phyloP scores from a whole-genome alignment of 2,888 invertebrate genomes.

The Drosophila melanosoma region DNA sequence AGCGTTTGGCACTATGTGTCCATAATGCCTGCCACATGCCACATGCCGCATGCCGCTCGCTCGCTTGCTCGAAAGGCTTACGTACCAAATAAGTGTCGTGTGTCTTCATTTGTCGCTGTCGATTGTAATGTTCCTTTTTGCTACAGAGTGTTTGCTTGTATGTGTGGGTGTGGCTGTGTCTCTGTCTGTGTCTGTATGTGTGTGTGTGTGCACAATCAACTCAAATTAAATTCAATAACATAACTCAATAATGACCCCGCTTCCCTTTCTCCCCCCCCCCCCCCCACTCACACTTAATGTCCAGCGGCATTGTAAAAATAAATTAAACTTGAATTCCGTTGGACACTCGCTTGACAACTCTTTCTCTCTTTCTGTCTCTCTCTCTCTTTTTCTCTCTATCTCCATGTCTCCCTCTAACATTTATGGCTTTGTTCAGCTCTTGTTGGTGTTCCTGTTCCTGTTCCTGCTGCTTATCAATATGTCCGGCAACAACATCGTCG shows the following conservation, averaged over 20 bases:
- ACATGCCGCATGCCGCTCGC: conserved; percentile 25
- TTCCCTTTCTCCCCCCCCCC: conserved; percentile 7
- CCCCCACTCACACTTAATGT: conserved; percentile 15
- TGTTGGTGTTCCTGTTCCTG: conserved; percentile 7
- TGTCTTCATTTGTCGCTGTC: conserved; percentile 79
- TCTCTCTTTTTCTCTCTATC: background rate
- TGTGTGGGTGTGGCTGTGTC: conserved; percentile 10
- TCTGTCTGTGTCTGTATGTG: conserved; percentile 40
- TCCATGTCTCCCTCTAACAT: conserved; percentile 3
- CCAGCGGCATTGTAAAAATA: conserved; percentile 67
- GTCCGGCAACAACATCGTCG: conserved; percentile 43
- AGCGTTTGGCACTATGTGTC: conserved; percentile 69
- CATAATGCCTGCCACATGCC: conserved; percentile 61
- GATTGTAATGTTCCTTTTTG: conserved; percentile 62
- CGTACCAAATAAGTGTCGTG: conserved; percentile 74
- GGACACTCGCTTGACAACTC: conserved; percentile 46
- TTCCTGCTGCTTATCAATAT: conserved; percentile 54
- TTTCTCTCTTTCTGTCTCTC: background rate
- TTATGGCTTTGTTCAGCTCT: conserved; percentile 23
- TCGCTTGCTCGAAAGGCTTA: conserved; percentile 65
- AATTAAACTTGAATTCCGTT: conserved; percentile 77
- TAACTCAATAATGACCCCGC: conserved; percentile 77
- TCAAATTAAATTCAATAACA: conserved; percentile 83
- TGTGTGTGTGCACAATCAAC: conserved; percentile 78
- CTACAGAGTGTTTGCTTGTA: conserved; percentile 3